Percentiles rank a stretch among this genome's conserved stretches.
Conservation (phyloP, 2,888 invertebrate species). For the Adelphocoris suturalis region DNA sequence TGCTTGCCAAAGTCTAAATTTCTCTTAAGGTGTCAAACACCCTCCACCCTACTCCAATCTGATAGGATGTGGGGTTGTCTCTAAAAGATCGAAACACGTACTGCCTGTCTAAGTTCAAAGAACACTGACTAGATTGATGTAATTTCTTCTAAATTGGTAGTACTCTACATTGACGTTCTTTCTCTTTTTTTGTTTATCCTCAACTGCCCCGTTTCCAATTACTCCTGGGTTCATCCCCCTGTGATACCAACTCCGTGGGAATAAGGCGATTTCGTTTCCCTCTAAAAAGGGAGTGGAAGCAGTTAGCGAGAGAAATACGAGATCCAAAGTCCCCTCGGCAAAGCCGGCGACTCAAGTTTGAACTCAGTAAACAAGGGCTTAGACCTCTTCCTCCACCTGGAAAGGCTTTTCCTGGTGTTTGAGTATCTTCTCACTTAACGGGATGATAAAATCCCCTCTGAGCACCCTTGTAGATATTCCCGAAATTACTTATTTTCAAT, state of each 20-base stretch:
- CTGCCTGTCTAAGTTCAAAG: too few relatives aligned
- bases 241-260: conserved; percentile 2
- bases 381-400: conserved; percentile 17
- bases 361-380: conserved; percentile 36
- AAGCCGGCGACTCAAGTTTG: conserved; percentile 31
- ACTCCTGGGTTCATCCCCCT: neutral
- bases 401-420: conserved; percentile 37
- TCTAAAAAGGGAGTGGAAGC: conserved; percentile 12
- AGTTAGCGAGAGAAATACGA: conserved; percentile 36
- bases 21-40: too few relatives aligned
- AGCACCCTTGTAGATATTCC: neutral
- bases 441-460: conserved; percentile 27
- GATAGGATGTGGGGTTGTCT: too few relatives aligned
- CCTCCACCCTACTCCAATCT: too few relatives aligned
- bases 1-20: too few relatives aligned
- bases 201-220: conserved; percentile 1
- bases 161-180: neutral
- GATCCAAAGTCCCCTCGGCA: conserved; percentile 39
- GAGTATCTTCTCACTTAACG: conserved; percentile 32
- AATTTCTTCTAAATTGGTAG: neutral
- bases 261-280: conserved; percentile 27
- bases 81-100: too few relatives aligned
- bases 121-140: too few relatives aligned
- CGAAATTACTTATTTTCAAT: neutral
- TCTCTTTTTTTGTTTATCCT: neutral